Evolutionary conservation across 1,140 invertebrate genomes (phyloP).

Genomic region (Hetaerina americana): DNA sequence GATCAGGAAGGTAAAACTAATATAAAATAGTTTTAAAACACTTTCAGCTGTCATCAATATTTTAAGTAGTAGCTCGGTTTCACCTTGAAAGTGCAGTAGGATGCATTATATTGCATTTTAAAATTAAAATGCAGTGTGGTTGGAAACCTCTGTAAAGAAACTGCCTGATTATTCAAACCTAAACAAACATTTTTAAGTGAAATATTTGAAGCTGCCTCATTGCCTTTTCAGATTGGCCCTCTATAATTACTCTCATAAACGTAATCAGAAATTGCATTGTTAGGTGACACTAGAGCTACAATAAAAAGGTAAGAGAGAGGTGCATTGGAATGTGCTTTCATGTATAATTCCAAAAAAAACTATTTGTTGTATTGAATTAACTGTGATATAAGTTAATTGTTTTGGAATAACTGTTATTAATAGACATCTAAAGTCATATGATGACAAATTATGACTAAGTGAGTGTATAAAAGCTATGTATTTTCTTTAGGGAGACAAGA

Average conservation of each 20-base stretch:
- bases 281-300: neutral
- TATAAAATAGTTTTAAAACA: neutral
- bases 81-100: neutral
- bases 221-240: neutral
- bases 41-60: neutral
- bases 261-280: neutral
- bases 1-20: neutral
- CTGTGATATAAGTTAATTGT: neutral
- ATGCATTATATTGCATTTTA: neutral
- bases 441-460: neutral
- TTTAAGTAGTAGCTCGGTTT: neutral
- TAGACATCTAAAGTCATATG: neutral
- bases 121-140: neutral
- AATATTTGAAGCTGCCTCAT: neutral
- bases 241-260: neutral
- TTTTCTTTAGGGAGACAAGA: neutral
- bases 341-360: neutral
- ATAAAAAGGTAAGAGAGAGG: neutral
- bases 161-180: neutral
- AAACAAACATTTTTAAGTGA: neutral
- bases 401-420: constrained; percentile 1
- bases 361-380: neutral
- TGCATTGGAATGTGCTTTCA: neutral
- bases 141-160: neutral
- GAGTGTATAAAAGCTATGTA: neutral